phyloP scores from a whole-genome alignment of 2,113 vertebrate species.

The Cyanoderma ruficeps region DNA sequence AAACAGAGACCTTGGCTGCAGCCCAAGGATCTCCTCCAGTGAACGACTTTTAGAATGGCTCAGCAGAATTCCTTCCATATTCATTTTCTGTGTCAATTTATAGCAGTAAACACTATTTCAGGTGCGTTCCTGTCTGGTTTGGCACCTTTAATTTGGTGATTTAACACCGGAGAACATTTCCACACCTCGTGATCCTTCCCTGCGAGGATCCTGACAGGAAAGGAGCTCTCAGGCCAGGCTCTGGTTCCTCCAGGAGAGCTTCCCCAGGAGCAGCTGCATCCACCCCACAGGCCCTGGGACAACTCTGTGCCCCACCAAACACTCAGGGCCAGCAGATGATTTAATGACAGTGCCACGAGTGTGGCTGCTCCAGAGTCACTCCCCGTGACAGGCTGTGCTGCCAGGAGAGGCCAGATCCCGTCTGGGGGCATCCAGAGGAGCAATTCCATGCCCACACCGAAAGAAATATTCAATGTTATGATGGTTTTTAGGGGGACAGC shows the following conservation, averaged over 20 bases:
- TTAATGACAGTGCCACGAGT: not conserved
- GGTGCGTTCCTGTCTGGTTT: not conserved
- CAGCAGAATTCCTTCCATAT: not conserved
- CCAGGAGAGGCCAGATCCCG: not conserved
- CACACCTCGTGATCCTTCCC: not conserved
- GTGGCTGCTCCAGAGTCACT: not conserved
- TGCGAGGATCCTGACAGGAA: not conserved
- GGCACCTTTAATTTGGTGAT: not conserved
- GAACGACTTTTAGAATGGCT: not conserved
- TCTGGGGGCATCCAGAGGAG: not conserved
- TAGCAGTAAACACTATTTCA: not conserved
- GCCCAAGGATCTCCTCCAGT: not conserved
- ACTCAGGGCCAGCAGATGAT: not conserved
- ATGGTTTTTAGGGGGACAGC: not conserved
- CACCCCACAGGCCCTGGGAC: not conserved
- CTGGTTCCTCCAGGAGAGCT: not conserved
- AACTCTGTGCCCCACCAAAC: not conserved
- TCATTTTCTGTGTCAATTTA: not conserved
- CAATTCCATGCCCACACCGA: not conserved
- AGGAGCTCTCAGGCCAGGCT: not conserved
- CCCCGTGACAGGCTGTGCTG: not conserved
- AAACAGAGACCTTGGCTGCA: not conserved
- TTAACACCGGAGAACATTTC: not conserved
- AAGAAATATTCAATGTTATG: not conserved
- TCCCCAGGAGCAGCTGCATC: not conserved